phyloP scores from a whole-genome alignment of 1,140 invertebrate genomes.

The Cyclargus thomasi region DNA sequence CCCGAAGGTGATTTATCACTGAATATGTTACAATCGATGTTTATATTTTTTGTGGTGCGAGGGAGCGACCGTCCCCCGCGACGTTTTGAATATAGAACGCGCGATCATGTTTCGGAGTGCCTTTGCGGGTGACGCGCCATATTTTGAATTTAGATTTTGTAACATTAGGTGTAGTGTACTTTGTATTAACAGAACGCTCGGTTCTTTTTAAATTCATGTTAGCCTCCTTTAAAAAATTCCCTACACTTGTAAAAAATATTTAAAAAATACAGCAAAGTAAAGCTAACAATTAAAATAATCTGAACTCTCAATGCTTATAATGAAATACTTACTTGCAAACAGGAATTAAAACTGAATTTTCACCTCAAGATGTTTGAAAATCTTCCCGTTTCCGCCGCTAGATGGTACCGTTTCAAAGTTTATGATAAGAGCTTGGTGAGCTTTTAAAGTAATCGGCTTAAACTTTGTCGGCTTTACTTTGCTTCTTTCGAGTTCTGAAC shows the following conservation, averaged over 20 bases:
- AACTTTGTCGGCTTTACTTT: slow-evolving; percentile 30
- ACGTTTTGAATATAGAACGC: slow-evolving; percentile 67
- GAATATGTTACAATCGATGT: slow-evolving; percentile 53
- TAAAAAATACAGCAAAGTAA: no score
- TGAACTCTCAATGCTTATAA: no score
- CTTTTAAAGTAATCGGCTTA: slow-evolving; percentile 41
- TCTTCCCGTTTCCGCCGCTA: slow-evolving; percentile 19
- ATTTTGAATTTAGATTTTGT: slow-evolving; percentile 43
- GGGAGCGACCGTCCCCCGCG: slow-evolving; percentile 56
- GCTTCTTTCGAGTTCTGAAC: slow-evolving; percentile 27
- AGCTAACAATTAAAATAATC: no score
- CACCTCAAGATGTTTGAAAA: not conserved
- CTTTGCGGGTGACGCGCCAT: slow-evolving; percentile 63
- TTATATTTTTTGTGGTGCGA: slow-evolving; percentile 38
- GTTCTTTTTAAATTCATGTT: no score
- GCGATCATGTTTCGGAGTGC: slow-evolving; percentile 57
- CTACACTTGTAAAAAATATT: no score
- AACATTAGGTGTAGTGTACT: no score
- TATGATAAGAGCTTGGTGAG: slow-evolving; percentile 32
- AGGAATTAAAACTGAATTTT: not conserved
- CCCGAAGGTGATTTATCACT: slow-evolving; percentile 71
- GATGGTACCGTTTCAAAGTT: slow-evolving; percentile 34
- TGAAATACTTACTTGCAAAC: not conserved
- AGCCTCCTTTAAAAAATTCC: no score
- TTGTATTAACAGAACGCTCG: no score